phyloP scores from a whole-genome alignment of 2,113 vertebrate genomes.

The Alouatta palliata region DNA sequence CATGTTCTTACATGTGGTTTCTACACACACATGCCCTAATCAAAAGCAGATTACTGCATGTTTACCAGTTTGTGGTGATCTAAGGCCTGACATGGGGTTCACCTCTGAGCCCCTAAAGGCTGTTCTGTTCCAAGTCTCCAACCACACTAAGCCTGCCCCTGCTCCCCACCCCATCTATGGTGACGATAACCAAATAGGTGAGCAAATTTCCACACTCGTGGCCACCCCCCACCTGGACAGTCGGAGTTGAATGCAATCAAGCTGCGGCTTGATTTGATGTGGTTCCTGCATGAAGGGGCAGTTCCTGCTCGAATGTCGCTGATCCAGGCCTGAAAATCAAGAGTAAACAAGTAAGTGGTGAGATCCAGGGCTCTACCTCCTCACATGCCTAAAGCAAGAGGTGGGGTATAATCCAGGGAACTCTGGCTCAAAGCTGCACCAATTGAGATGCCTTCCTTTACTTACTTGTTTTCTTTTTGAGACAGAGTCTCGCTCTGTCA shows the following conservation, averaged over 20 bases:
- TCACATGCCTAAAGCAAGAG: background rate
- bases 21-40: background rate
- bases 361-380: background rate
- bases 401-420: background rate
- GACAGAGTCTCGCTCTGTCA: too few species aligned
- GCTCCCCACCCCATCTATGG: background rate
- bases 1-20: background rate
- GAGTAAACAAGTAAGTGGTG: background rate
- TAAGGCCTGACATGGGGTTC: background rate
- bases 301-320: conserved; percentile 85
- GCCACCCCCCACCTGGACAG: conserved; percentile 85
- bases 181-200: background rate
- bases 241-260: conserved; percentile 90
- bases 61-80: background rate
- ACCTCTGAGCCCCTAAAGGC: background rate
- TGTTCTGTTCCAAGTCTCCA: accelerated
- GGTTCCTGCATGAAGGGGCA: conserved; percentile 85
- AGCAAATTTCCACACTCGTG: background rate
- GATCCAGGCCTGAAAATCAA: conserved; percentile 90
- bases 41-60: background rate
- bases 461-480: too few species aligned
- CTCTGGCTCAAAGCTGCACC: background rate
- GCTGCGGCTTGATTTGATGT: conserved; percentile 90
- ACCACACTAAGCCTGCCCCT: background rate
- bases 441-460: background rate